Conservation (phyloP, 2,113 vertebrate genomes). For the Theropithecus gelada region DNA sequence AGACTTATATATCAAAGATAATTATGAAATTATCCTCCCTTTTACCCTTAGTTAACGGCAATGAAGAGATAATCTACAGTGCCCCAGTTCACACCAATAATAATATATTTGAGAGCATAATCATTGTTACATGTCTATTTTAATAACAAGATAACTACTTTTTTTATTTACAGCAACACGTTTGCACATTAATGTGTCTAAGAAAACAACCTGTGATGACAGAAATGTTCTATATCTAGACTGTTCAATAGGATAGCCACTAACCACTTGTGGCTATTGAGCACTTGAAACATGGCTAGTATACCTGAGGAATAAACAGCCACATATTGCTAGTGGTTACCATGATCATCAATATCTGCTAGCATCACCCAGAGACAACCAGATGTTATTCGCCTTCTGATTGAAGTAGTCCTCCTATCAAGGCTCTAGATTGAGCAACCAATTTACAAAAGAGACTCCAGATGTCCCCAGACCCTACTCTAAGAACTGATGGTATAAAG, state of each 20-base stretch:
- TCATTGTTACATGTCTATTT: neutral
- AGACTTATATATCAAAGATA: neutral
- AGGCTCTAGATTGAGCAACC: neutral
- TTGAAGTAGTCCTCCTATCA: neutral
- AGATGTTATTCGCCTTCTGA: neutral
- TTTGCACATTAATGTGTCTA: neutral
- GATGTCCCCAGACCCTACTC: neutral
- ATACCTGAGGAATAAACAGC: neutral
- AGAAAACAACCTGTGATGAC: neutral
- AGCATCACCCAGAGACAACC: neutral
- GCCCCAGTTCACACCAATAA: neutral
- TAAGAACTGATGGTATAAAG: neutral
- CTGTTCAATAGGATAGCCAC: neutral
- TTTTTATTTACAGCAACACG: neutral
- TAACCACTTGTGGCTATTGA: neutral
- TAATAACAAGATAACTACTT: neutral
- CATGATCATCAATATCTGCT: neutral
- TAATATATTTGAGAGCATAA: neutral
- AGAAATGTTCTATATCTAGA: neutral
- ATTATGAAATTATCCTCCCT: slow-evolving; percentile 18
- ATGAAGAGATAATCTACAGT: neutral
- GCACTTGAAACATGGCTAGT: neutral
- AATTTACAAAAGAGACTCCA: neutral
- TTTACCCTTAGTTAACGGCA: slow-evolving; percentile 2
- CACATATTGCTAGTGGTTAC: neutral